These are phyloP conservation scores for Bufo bufo DNA, from an alignment of 2,113 vertebrate genomes.

Conservation along the genomic window DNA sequence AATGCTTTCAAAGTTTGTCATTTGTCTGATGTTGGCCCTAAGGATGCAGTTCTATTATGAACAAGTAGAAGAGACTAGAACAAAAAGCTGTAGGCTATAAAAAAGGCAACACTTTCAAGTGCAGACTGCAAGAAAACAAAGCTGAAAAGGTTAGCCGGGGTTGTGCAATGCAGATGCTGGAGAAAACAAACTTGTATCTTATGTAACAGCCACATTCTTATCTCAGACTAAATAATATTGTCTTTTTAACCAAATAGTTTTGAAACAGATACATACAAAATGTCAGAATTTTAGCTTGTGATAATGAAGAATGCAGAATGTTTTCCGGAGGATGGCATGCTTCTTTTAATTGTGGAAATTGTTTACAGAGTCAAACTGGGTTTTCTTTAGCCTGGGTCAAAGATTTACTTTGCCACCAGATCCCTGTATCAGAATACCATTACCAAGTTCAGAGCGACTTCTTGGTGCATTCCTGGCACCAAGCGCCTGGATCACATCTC, in stretches of 20 bases:
- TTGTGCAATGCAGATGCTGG: conserved; percentile 16
- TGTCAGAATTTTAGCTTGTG: background rate
- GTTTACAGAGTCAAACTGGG: background rate
- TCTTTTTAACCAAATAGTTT: background rate
- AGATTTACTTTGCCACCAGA: background rate
- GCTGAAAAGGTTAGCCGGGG: conserved; percentile 50
- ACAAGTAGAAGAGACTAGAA: conserved; percentile 51
- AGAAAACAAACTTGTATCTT: conserved; percentile 17
- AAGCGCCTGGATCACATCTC: background rate
- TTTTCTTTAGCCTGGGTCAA: background rate
- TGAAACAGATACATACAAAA: conserved; percentile 16
- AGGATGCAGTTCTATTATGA: conserved; percentile 48
- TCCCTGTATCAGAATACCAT: background rate
- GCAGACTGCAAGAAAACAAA: conserved; percentile 48
- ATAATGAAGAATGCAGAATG: background rate
- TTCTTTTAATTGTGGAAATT: background rate
- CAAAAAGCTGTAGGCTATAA: conserved; percentile 51
- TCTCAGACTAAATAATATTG: conserved; percentile 7
- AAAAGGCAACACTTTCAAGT: conserved; percentile 47
- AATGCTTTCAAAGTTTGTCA: conserved; percentile 30
- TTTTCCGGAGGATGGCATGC: background rate
- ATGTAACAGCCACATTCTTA: background rate
- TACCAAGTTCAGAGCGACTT: background rate
- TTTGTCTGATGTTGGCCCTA: conserved; percentile 24
- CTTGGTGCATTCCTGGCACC: background rate